Base-by-base conservation (phyloP, 2,797 vertebrate genomes). In the Sebastes wilsoni region DNA sequence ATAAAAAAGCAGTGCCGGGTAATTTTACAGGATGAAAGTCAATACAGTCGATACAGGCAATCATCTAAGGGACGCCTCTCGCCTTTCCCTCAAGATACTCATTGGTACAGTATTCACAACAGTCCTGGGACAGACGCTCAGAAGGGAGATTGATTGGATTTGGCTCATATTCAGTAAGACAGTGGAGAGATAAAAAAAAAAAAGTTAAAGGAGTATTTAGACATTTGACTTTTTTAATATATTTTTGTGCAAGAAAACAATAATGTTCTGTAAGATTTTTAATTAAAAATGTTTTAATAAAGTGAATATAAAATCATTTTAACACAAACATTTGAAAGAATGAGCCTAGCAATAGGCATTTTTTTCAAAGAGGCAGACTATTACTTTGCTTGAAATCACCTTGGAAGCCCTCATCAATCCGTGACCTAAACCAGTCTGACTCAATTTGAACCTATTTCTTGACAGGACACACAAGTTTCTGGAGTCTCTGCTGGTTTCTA, bases 11-110 rank as follows among this genome's bases (percentile, higher is more conserved):
- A 56, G 81, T 5, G 75, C 68, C 14, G 66, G 55, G 77, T 91
- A 67, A 88, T 88, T 88, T 87, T 80, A 88, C 76, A 82, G 83
- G 72, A 84, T 74, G 82, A 77, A 82, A 88, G 86, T 88, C 83
- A 65, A 88, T 83, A 59, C 32, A 69, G 79, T 80, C 74, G 49
- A 87, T 85, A 58, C 56, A 77, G 76, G 67, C 87, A 86, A 84
- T 87, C 70, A 68, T 87, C 82, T 78, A n/a, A 74, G 79, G 69
- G 78, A 87, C 60, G 46, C 66, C 68, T 72, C 59, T 12, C 32
- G 7, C 61, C 54, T 77, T 66, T 76, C 75, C 69, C 69, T 72
- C 12, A 4, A 69, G 58, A 46, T 69, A 61, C 66, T 85, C 49
- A 34, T 20, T 23, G 52, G 12, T 75, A 49, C 46, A 60, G 56